Conservation (phyloP, 2,113 vertebrate genomes). For the Bos javanicus region DNA sequence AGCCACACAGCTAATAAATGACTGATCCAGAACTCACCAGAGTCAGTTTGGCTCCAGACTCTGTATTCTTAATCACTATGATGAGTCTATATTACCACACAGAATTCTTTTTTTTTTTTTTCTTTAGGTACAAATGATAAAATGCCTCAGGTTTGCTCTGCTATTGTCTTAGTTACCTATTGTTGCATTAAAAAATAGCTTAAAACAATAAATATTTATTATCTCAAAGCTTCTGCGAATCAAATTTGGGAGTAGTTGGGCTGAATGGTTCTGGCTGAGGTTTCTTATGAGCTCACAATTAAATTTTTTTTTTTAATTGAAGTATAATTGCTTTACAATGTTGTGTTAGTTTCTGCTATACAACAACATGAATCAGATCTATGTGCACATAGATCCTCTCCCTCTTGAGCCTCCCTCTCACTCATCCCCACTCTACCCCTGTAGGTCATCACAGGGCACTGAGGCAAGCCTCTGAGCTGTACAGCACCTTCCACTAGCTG, state of each 20-base stretch:
- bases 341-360: background rate
- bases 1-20: background rate
- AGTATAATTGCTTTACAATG: background rate
- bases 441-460: background rate
- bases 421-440: background rate
- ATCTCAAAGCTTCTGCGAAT: background rate
- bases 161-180: background rate
- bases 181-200: background rate
- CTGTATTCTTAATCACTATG: background rate
- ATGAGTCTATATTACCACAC: background rate
- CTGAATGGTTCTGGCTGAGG: background rate
- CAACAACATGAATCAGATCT: background rate
- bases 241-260: background rate
- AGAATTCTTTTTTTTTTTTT: background rate
- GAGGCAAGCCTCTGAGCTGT: background rate
- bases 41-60: background rate
- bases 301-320: background rate
- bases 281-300: background rate
- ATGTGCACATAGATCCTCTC: background rate
- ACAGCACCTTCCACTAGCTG: background rate
- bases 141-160: background rate
- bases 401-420: background rate
- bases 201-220: background rate
- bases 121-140: background rate
- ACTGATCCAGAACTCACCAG: background rate